phyloP scores from a whole-genome alignment of 2,797 vertebrate species.

The Peromyscus attwateri region DNA sequence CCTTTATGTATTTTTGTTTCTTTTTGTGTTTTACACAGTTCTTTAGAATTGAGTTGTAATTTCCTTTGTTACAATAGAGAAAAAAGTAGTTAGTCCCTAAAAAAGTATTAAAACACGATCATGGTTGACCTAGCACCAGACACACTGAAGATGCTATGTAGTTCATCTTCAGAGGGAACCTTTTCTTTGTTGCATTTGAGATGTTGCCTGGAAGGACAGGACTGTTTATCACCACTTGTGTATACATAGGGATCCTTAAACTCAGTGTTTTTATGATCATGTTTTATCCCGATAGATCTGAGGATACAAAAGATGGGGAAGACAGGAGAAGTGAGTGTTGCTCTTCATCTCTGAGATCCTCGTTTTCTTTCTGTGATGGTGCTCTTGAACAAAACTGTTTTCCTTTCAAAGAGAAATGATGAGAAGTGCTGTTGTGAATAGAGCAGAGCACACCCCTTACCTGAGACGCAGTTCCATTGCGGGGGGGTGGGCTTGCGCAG shows the following conservation, averaged over 20 bases:
- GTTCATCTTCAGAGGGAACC: conserved; percentile 1
- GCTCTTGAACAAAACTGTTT: background rate
- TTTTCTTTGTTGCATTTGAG: conserved; percentile 24
- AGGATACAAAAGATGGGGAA: background rate
- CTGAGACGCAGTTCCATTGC: background rate
- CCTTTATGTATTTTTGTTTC: background rate
- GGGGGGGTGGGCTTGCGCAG: background rate
- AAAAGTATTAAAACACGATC: conserved; percentile 25
- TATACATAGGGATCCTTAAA: background rate
- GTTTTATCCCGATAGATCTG: conserved; percentile 13
- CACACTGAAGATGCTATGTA: background rate
- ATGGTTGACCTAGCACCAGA: background rate
- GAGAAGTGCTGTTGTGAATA: conserved; percentile 17
- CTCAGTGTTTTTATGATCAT: background rate
- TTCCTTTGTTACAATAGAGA: conserved; percentile 26
- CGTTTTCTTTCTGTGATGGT: background rate
- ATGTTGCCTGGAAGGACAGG: background rate
- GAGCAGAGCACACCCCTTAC: background rate
- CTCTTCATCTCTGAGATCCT: background rate
- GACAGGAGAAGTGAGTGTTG: background rate
- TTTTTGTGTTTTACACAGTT: background rate
- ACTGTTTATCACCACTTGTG: background rate
- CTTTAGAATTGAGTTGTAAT: conserved; percentile 51
- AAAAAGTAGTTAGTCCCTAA: conserved; percentile 21
- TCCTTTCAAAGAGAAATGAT: conserved; percentile 33